Evolutionary conservation across 2,113 vertebrate genomes (phyloP).

Genomic region (Mystacornis crossleyi): DNA sequence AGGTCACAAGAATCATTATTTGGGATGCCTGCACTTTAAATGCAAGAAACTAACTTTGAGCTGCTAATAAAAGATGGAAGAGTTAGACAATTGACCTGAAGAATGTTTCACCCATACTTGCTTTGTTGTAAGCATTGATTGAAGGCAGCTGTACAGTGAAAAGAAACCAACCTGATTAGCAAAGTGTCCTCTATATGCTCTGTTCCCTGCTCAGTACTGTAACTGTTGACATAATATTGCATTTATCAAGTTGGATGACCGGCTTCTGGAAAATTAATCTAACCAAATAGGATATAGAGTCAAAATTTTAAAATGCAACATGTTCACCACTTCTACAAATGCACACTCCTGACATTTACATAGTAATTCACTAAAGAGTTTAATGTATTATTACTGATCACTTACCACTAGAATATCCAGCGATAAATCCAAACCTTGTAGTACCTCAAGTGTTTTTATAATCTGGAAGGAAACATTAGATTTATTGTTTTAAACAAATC

Average conservation of each 20-base stretch:
- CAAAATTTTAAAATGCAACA: background rate
- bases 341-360: background rate
- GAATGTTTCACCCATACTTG: background rate
- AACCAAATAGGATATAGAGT: background rate
- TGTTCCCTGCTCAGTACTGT: background rate
- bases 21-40: background rate
- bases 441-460: slow-evolving; percentile 77
- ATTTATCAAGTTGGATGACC: background rate
- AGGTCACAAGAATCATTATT: background rate
- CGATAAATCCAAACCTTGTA: slow-evolving; percentile 82
- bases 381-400: background rate
- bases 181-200: background rate
- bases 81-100: background rate
- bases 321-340: background rate
- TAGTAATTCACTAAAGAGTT: background rate
- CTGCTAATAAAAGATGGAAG: background rate
- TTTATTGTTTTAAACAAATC: background rate
- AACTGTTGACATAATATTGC: background rate
- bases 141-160: background rate
- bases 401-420: slow-evolving; percentile 85
- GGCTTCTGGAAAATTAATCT: background rate
- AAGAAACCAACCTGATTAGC: background rate
- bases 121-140: background rate
- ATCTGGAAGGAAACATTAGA: slow-evolving; percentile 73
- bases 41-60: background rate